Evolutionary conservation across 1,140 invertebrate genomes (phyloP), one percentile per base, ranked within the genome.

Genomic region (Leptinotarsa lineolata): DNA sequence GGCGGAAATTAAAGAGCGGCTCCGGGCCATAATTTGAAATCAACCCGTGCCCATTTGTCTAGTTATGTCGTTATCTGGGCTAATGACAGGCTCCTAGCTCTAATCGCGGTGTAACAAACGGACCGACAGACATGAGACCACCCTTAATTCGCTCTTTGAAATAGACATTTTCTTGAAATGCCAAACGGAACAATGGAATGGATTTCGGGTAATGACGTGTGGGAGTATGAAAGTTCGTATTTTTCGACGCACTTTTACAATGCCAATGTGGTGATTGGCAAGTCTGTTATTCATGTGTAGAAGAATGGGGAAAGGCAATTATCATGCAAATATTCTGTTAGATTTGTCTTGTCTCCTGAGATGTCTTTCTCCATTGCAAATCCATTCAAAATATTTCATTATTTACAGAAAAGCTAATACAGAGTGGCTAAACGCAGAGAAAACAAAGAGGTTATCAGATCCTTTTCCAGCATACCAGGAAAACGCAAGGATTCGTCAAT

Each of bases 41-140:
- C 73, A 79, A 77, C 79, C 77, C 79, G 77, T 80, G 80, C 80
- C 77, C 81, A 82, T 82, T 82, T 82, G 81, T 82, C 81, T 82
- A 82, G 81, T 82, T 81, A 81, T 81, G 77, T 82, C 79, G 78
- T 82, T 82, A 82, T 80, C 74, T 69, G 68, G 74, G 67, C 74
- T 81, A 81, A 82, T 82, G 78, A 82, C 78, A 77, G 81, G 74
- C 79, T 81, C 78, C 80, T 76, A 81, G 75, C 76, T 81, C 78
- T 82, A 80, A 82, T 82, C 79, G 78, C 76, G 74, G 74, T 74
- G 76, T 77, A 75, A 78, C 70, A 61, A 15, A 39, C 24, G 24
- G 66, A 73, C 78, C 77, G 79, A 72, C 79, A 75, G 75, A 73
- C 73, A 68, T 68, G 72, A 74, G 80, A 81, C 79, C 81, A 81